A percentile compares a stretch with the other conserved stretches of the same genome.
These are phyloP conservation scores for Trileptium ribeirensis DNA, from an alignment of 2,888 invertebrate genomes.

Conservation along the genomic window DNA sequence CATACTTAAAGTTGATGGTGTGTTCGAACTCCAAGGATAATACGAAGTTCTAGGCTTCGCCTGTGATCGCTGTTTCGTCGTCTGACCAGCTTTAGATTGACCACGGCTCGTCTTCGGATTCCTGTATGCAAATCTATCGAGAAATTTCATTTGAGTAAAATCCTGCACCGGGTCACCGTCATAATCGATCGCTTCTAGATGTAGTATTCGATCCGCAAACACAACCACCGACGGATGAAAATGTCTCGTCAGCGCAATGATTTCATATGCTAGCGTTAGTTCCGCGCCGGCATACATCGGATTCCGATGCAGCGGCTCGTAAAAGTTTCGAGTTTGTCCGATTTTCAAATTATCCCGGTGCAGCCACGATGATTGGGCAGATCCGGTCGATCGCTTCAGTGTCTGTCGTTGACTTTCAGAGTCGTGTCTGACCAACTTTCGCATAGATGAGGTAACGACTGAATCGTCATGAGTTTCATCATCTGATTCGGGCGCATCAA, in stretches of 20 bases:
- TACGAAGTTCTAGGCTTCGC: constrained; percentile 45
- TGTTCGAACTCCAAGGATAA: constrained; percentile 57
- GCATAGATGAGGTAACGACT: not conserved
- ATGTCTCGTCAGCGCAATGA: constrained; percentile 65
- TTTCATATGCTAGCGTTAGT: constrained; percentile 65
- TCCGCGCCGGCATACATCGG: constrained; percentile 75
- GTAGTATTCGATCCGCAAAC: constrained; percentile 71
- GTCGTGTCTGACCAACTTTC: not conserved
- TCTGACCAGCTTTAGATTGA: constrained; percentile 21
- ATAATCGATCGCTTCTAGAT: no score
- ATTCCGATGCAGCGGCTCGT: no score
- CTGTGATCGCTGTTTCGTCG: not conserved
- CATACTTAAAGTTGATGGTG: no score
- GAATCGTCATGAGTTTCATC: constrained; percentile 39
- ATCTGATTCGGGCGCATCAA: constrained; percentile 45
- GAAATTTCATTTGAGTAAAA: constrained; percentile 77
- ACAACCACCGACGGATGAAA: constrained; percentile 85
- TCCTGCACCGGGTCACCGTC: constrained; percentile 87
- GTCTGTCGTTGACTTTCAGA: not conserved
- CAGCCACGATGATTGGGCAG: constrained; percentile 39
- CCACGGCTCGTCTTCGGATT: constrained; percentile 62
- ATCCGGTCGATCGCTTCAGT: not conserved
- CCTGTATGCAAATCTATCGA: constrained; percentile 89
- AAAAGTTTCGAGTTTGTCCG: no score
- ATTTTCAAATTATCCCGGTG: constrained; percentile 15